Evolutionary conservation across 2,797 vertebrate genomes (phyloP).

Genomic region (Syncerus caffer): DNA sequence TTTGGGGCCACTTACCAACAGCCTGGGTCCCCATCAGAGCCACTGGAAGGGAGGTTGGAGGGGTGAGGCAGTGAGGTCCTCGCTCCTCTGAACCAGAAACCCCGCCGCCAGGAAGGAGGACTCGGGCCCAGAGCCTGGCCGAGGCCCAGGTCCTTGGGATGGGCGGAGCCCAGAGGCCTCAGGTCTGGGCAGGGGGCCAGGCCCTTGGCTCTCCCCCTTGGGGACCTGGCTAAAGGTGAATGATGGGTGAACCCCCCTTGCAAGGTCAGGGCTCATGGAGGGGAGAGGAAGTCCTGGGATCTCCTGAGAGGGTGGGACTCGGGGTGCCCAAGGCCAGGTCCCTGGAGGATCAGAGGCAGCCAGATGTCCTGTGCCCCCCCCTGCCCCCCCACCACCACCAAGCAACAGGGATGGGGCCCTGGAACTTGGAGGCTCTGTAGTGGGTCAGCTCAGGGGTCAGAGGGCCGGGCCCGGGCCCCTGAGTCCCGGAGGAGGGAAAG

Average conservation of each 20-base stretch:
- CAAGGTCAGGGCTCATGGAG: neutral
- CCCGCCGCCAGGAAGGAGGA: neutral
- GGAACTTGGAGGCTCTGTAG: neutral
- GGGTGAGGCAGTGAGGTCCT: neutral
- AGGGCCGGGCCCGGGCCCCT: slow-evolving; percentile 17
- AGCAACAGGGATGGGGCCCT: neutral
- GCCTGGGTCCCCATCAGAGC: slow-evolving; percentile 77
- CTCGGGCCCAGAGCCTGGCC: neutral
- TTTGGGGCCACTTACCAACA: slow-evolving; percentile 64
- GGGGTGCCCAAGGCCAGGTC: neutral
- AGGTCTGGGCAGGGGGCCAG: neutral
- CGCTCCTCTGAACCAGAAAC: neutral
- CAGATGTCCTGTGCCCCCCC: neutral
- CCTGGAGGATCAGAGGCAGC: neutral
- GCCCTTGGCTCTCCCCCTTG: neutral
- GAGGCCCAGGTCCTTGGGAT: neutral
- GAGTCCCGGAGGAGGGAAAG: neutral
- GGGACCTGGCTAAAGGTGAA: neutral
- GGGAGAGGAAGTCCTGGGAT: neutral
- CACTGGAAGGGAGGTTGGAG: slow-evolving; percentile 79
- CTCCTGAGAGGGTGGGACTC: neutral
- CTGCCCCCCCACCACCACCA: fast-evolving
- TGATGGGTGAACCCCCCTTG: neutral
- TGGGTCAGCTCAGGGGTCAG: slow-evolving; percentile 21
- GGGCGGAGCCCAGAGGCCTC: neutral